Evolutionary conservation across 2,797 vertebrate species (phyloP), one percentile per base, ranked within the genome.

Genomic region (Megalops cyprinoides): DNA sequence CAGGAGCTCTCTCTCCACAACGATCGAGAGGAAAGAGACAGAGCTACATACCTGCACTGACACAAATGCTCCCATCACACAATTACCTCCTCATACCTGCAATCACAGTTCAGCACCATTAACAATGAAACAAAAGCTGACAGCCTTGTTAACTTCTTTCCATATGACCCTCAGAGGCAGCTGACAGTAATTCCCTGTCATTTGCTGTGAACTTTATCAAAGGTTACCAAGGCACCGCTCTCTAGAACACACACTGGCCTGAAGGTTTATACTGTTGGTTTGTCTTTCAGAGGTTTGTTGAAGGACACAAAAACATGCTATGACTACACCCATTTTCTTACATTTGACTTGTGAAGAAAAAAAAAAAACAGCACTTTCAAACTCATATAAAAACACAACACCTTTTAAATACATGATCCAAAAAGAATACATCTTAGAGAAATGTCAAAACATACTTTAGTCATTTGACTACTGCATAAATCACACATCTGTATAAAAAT

Each of bases 51-150:
- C 49, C 65, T 39, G 71, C 39, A n/a, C 28, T 74, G 46, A 49
- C 71, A 49, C 71, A 49, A 44, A 48, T 48, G 23, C 46, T 74
- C 46, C 25, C 71, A 25, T 25, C n/a, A 28, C 44, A 74, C 71
- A 74, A 74, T 71, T 71, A 71, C 67, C 37, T 44, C 67, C 67
- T 18, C 67, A 44, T 71, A 71, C 55, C 55, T 58, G 55, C 55
- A 55, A 58, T 58, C 55, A 58, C 37, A 71, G 67, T 71, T 71
- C 67, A 71, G 67, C 37, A n/a, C 39, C 67, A 71, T 71, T 71
- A 71, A 44, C 67, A 71, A 71, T 71, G 46, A 74, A 49, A 74
- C 71, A 74, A 46, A 74, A 74, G 71, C 67, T 71, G 67, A 74
- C 71, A 74, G 46, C 23, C 71, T 74, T 42, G 23, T 28, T 49